These are phyloP conservation scores for Cheilosia vulpina DNA, from an alignment of 2,888 invertebrate species.

Conservation along the genomic window DNA sequence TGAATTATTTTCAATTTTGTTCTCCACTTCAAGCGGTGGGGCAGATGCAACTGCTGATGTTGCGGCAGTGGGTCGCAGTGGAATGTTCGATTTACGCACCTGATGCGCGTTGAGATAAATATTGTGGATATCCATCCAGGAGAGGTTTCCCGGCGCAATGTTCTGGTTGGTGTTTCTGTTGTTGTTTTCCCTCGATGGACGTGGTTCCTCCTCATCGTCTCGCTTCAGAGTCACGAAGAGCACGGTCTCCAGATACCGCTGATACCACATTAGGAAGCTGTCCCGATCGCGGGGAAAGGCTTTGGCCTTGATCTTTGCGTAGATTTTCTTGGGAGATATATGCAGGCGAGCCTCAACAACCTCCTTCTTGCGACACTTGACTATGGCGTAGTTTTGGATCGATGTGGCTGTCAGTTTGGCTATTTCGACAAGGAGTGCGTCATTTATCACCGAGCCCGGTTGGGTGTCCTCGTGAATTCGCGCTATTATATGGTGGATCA, in stretches of 20 bases:
- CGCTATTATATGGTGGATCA: conserved; percentile 81
- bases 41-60: neutral
- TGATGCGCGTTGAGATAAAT: conserved; percentile 66
- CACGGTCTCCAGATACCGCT: conserved; percentile 80
- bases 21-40: conserved; percentile 35
- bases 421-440: conserved; percentile 80
- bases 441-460: conserved; percentile 80
- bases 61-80: conserved; percentile 38
- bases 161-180: conserved; percentile 69
- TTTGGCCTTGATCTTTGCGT: conserved; percentile 80
- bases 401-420: conserved; percentile 81
- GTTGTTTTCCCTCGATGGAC: conserved; percentile 54
- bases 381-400: conserved; percentile 79
- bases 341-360: conserved; percentile 57
- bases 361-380: conserved; percentile 74
- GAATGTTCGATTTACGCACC: conserved; percentile 69
- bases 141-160: conserved; percentile 14
- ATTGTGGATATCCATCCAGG: conserved; percentile 64
- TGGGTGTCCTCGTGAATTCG: conserved; percentile 82
- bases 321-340: conserved; percentile 82
- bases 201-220: conserved; percentile 46
- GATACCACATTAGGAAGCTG: conserved; percentile 81
- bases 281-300: conserved; percentile 80
- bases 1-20: conserved; percentile 70
- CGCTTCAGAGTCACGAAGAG: conserved; percentile 76